These are phyloP conservation scores for Aldabrachelys gigantea DNA, from an alignment of 2,113 vertebrate genomes.

Conservation along the genomic window DNA sequence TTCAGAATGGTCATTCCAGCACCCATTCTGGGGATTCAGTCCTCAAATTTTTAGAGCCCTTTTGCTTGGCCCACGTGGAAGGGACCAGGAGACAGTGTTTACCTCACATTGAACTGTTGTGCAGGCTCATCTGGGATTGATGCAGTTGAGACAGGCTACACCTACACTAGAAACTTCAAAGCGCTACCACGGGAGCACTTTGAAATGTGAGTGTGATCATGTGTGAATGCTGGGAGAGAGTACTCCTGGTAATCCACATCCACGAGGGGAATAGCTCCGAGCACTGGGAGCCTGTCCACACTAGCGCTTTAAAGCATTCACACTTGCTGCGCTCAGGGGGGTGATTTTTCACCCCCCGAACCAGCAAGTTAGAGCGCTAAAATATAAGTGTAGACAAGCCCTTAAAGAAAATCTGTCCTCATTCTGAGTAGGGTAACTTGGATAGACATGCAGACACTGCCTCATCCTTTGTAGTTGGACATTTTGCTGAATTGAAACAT, in stretches of 20 bases:
- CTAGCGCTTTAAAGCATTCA: too few relatives aligned
- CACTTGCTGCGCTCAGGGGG: too few relatives aligned
- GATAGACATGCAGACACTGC: not conserved
- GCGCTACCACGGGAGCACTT: too few relatives aligned
- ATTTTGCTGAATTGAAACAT: not conserved
- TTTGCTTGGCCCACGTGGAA: not conserved
- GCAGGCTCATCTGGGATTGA: not conserved
- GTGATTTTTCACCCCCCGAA: too few relatives aligned
- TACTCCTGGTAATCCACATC: too few relatives aligned
- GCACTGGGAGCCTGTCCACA: not conserved
- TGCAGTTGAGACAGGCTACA: not conserved
- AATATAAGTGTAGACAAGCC: too few relatives aligned
- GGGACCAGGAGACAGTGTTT: constrained; percentile 9
- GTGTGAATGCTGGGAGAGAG: too few relatives aligned
- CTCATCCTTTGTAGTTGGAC: not conserved
- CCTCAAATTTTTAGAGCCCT: not conserved
- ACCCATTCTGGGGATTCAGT: constrained; percentile 48
- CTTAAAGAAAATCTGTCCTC: not conserved
- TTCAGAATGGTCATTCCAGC: constrained; percentile 39
- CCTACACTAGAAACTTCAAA: too few relatives aligned
- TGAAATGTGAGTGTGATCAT: too few relatives aligned
- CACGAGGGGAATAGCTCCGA: not conserved
- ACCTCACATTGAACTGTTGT: not conserved
- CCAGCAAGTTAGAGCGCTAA: too few relatives aligned
- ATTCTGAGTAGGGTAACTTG: not conserved